Conservation (phyloP, 2,888 invertebrate genomes). For the Cerceris ruficornis region DNA sequence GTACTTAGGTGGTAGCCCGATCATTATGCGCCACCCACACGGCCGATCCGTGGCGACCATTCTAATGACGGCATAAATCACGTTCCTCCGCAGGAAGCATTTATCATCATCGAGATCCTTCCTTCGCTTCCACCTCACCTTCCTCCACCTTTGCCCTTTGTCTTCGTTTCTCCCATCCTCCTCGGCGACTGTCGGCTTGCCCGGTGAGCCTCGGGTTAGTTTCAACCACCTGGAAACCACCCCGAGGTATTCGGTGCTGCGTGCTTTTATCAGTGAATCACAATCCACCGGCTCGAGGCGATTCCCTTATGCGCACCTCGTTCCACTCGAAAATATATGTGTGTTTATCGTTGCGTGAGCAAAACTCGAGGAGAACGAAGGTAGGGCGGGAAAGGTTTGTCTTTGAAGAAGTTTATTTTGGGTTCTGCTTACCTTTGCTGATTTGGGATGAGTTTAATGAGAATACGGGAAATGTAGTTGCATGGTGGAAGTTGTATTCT, state of each 20-base stretch:
- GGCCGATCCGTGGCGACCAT: slow-evolving; percentile 66
- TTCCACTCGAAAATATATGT: no score
- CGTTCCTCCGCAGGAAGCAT: slow-evolving; percentile 68
- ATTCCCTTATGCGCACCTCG: no score
- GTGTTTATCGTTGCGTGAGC: no score
- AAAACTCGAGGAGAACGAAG: no score
- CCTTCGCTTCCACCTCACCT: slow-evolving; percentile 34
- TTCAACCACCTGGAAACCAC: neutral
- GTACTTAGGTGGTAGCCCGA: slow-evolving; percentile 55
- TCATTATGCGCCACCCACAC: slow-evolving; percentile 73
- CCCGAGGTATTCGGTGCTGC: neutral
- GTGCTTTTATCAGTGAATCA: neutral
- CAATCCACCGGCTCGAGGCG: neutral
- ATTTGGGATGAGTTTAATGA: no score
- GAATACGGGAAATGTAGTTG: no score
- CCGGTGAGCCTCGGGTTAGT: neutral
- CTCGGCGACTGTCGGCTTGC: neutral
- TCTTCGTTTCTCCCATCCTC: neutral
- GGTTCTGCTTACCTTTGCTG: no score
- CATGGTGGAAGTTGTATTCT: no score
- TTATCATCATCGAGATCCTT: slow-evolving; percentile 74
- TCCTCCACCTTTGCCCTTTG: neutral
- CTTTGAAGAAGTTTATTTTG: no score
- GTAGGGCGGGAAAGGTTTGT: no score
- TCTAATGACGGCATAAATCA: slow-evolving; percentile 77